These are phyloP conservation scores for Cherax quadricarinatus DNA, from an alignment of 1,140 invertebrate genomes.

Conservation along the genomic window DNA sequence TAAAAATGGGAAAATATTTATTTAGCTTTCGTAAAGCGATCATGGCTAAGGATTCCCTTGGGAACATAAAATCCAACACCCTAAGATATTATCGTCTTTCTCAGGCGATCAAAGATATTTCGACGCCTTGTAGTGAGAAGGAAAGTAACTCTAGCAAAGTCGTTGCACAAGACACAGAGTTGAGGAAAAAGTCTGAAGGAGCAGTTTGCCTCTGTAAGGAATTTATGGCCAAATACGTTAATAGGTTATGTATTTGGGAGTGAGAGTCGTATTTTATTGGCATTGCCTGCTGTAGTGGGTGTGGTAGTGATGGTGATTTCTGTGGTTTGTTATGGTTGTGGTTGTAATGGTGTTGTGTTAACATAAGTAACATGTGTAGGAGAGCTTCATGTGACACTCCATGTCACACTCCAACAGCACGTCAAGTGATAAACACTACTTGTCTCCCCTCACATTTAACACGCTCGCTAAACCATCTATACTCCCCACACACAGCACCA, in stretches of 20 bases:
- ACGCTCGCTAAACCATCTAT: too few relatives aligned
- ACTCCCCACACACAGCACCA: too few relatives aligned
- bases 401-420: too few relatives aligned
- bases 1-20: not conserved
- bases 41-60: not conserved
- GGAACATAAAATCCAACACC: slow-evolving; percentile 15
- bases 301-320: not conserved
- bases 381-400: too few relatives aligned
- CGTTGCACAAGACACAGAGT: not conserved
- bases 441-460: too few relatives aligned
- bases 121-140: not conserved
- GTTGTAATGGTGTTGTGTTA: not conserved
- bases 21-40: slow-evolving; percentile 1
- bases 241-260: slow-evolving; percentile 44
- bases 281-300: not conserved
- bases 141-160: not conserved
- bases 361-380: too few relatives aligned
- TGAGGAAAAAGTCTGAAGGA: not conserved
- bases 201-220: not conserved
- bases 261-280: slow-evolving; percentile 10
- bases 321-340: slow-evolving; percentile 1
- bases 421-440: too few relatives aligned
- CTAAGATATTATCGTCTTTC: slow-evolving; percentile 26
- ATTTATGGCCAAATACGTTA: slow-evolving; percentile 34
- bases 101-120: slow-evolving; percentile 31